Percentiles rank a stretch among this genome's conserved stretches.
Conservation (phyloP, 2,113 vertebrate genomes). For the Ciconia stormi region DNA sequence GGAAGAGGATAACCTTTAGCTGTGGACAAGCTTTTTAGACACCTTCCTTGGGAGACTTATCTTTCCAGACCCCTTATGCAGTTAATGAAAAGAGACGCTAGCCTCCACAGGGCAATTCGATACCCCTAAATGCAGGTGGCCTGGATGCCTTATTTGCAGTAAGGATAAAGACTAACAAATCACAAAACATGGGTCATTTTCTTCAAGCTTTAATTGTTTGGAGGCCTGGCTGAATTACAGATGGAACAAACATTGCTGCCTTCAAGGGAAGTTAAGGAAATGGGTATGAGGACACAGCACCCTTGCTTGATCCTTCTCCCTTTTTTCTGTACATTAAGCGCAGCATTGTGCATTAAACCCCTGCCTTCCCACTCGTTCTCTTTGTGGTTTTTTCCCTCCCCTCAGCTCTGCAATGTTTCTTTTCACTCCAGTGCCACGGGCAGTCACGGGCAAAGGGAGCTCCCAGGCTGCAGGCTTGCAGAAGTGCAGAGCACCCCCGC, state of each 20-base stretch:
- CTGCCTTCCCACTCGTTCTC: neutral
- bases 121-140: neutral
- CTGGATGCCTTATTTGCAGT: neutral
- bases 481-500: neutral
- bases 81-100: neutral
- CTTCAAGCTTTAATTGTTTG: neutral
- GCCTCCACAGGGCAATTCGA: neutral
- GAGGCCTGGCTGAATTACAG: neutral
- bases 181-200: neutral
- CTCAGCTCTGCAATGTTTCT: neutral
- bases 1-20: neutral
- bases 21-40: neutral
- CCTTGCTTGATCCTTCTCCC: neutral
- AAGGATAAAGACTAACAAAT: neutral
- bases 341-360: neutral
- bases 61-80: neutral
- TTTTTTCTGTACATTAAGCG: neutral
- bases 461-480: neutral
- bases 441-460: neutral
- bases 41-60: neutral
- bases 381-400: accelerated
- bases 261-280: neutral
- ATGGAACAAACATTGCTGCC: neutral
- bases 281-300: neutral
- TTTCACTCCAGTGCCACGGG: neutral